Percentiles rank a stretch among this genome's conserved stretches.
Evolutionary conservation across 2,888 invertebrate species (phyloP).

Genomic region (Drosophila koepferae): DNA sequence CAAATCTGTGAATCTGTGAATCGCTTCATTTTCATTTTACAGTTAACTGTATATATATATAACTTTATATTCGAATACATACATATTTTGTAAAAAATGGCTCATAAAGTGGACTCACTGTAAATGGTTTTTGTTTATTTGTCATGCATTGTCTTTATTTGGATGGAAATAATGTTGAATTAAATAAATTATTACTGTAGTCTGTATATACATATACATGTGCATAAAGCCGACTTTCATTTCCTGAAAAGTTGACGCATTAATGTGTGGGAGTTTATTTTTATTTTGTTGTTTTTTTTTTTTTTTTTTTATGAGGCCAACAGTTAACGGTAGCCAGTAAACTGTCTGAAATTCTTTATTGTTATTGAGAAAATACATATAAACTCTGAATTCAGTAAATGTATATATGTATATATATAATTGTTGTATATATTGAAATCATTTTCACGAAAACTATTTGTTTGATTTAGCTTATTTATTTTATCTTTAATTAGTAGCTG

Average conservation of each 20-base stretch:
- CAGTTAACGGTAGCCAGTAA: slow-evolving; percentile 11
- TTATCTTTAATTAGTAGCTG: not conserved
- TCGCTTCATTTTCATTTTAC: slow-evolving; percentile 32
- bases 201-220: slow-evolving; percentile 19
- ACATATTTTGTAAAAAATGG: slow-evolving; percentile 24
- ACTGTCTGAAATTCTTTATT: slow-evolving; percentile 5
- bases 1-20: slow-evolving; percentile 29
- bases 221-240: slow-evolving; percentile 65
- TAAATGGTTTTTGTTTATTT: slow-evolving; percentile 68
- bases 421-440: not conserved
- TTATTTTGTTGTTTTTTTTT: not conserved
- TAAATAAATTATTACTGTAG: slow-evolving; percentile 72
- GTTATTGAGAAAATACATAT: slow-evolving; percentile 5
- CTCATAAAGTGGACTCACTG: slow-evolving; percentile 46
- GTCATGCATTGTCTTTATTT: slow-evolving; percentile 72
- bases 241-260: slow-evolving; percentile 52
- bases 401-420: not conserved
- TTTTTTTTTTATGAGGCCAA: not conserved
- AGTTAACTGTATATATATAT: slow-evolving; percentile 4
- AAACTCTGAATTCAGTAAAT: not conserved
- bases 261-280: slow-evolving; percentile 58
- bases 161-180: slow-evolving; percentile 66
- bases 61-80: not conserved
- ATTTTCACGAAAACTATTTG: not conserved
- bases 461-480: not conserved